Conservation (phyloP, 2,113 vertebrate species). For the Cygnus atratus region DNA sequence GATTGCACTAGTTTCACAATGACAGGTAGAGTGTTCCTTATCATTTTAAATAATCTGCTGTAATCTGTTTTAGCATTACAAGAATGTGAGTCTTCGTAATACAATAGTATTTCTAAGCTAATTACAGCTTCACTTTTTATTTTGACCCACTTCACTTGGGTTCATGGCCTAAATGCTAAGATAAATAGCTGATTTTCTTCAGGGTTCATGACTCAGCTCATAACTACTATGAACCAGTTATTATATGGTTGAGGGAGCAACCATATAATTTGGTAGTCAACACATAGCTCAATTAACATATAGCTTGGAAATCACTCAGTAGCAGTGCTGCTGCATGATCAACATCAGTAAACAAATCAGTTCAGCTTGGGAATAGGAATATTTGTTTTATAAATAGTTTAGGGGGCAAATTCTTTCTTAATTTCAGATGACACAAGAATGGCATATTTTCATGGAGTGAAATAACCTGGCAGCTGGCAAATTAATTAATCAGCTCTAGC, state of each 20-base stretch:
- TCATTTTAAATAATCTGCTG: neutral
- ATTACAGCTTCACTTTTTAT: neutral
- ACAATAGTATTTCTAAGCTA: neutral
- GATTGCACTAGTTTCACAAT: neutral
- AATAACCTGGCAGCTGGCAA: neutral
- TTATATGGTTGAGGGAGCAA: neutral
- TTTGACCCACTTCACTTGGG: neutral
- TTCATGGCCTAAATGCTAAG: neutral
- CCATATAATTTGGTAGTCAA: neutral
- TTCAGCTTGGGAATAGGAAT: neutral
- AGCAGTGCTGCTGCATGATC: neutral
- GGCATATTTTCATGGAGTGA: neutral
- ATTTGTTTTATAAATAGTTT: neutral
- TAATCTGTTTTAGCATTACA: neutral
- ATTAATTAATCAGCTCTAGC: neutral
- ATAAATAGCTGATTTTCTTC: neutral
- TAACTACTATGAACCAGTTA: neutral
- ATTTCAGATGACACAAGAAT: neutral
- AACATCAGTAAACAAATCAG: neutral
- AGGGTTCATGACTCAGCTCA: neutral
- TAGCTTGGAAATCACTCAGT: too few species aligned
- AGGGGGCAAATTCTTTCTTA: neutral
- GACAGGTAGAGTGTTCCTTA: neutral
- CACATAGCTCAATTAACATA: neutral
- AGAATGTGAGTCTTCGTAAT: neutral